These are phyloP conservation scores for Ochropacha duplaris DNA, from an alignment of 2,888 invertebrate species.

Conservation along the genomic window DNA sequence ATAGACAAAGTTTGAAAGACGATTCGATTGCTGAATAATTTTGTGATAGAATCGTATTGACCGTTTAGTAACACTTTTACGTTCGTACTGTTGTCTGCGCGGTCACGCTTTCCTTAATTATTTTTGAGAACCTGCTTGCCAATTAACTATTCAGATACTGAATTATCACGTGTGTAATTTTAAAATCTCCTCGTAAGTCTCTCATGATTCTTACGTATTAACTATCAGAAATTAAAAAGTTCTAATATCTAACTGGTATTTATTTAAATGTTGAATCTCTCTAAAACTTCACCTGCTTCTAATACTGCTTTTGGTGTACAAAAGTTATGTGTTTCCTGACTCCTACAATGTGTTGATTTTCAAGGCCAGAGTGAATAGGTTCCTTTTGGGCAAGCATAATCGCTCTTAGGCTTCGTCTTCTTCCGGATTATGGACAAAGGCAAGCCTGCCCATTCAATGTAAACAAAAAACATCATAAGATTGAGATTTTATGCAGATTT, in stretches of 20 bases:
- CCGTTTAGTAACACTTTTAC: constrained; percentile 58
- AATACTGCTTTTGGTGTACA: no score
- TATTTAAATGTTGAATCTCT: background rate
- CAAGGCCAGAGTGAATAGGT: no score
- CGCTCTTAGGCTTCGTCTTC: no score
- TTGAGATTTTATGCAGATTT: no score
- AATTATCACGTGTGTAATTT: background rate
- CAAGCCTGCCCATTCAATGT: no score
- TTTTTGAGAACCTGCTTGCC: constrained; percentile 15
- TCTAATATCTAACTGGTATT: background rate
- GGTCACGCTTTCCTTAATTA: constrained; percentile 61
- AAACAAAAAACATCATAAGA: no score
- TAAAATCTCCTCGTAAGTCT: background rate
- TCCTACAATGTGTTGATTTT: no score
- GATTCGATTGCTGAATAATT: background rate
- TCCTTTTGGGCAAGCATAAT: no score
- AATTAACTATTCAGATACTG: background rate
- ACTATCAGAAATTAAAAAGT: background rate
- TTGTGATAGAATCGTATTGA: background rate
- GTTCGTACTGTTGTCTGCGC: constrained; percentile 31
- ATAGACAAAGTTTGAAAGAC: background rate
- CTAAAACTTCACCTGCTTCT: background rate
- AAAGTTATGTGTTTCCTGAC: no score
- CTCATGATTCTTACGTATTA: background rate
- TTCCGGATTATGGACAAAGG: no score